Evolutionary conservation across 2,113 vertebrate species (phyloP).

Genomic region (Ifrita kowaldi): DNA sequence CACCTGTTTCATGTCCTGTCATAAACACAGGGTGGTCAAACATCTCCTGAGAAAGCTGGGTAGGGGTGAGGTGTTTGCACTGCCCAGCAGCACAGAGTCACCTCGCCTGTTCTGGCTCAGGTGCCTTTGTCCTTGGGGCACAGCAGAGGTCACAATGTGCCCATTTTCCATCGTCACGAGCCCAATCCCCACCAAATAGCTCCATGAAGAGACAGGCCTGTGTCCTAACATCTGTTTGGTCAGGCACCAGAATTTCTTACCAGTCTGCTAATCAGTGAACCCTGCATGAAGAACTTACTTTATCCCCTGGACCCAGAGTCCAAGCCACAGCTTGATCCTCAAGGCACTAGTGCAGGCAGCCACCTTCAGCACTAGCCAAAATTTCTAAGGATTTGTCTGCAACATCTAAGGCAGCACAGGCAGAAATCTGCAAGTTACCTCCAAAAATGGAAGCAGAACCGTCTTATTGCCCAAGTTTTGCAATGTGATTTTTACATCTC

Average conservation of each 20-base stretch:
- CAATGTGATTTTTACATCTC: not conserved
- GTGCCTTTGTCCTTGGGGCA: not conserved
- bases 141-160: not conserved
- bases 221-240: not conserved
- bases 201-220: not conserved
- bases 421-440: not conserved
- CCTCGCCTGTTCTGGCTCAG: not conserved
- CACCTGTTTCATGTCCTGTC: not conserved
- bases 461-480: not conserved
- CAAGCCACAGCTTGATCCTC: not conserved
- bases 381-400: not conserved
- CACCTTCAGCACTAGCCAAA: not conserved
- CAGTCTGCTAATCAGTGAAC: not conserved
- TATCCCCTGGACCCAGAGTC: too few species aligned
- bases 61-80: not conserved
- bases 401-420: not conserved
- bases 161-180: rapidly evolving
- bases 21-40: not conserved
- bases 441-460: not conserved
- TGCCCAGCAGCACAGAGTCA: not conserved
- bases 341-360: not conserved
- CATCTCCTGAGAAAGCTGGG: not conserved
- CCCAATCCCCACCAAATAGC: not conserved
- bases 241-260: not conserved
- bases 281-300: not conserved